Evolutionary conservation across 2,113 vertebrate species (phyloP), one percentile per base, ranked within the genome.

Genomic region (Panthera leo): DNA sequence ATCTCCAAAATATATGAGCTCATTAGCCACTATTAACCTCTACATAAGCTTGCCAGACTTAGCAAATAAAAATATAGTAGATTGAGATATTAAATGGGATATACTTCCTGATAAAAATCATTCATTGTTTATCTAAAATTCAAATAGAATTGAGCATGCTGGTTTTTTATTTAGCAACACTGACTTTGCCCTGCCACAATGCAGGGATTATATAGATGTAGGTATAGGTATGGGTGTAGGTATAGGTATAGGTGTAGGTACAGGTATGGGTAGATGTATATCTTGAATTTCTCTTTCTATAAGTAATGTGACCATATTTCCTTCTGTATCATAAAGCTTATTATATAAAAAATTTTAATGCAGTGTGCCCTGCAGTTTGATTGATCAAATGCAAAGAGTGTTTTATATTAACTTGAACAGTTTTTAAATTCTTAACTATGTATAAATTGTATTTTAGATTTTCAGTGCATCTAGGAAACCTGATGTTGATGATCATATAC

Each of bases 401-500:
- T 65, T 93, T 95, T 76, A 67, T 42, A 67, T 85, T 95, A 76
- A 92, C 51, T 76, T 85, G 65, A 76, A 19, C 34, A 83, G 36
- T 75, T 86, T 84, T 65, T 55, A 92, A 95, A 29, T 5, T 65
- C 45, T 92, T 87, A 82, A 42, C 61, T 96, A 63, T 94, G 89
- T 84, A 65, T 65, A 92, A 91, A 89, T 79, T 87, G 3, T 92
- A 39, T 18, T 95, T 65, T 27, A 61, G 55, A 93, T 75, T 48
- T 80, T 88, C 12, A 89, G 3, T 19, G 8, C 58, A 11, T 79
- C 3, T 95, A 67, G 39, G 45, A 96, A 78, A 83, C 34, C 39
- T 92, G 14, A 9, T 42, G 58, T 83, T 90, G 23, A 45, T 53
- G 61, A 34, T 87, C 1, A 12, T 92, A 73, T 55, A n/a, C 2